Evolutionary conservation across 1,140 invertebrate species (phyloP), one percentile per base, ranked within the genome.

Genomic region (Sycophila sp.): DNA sequence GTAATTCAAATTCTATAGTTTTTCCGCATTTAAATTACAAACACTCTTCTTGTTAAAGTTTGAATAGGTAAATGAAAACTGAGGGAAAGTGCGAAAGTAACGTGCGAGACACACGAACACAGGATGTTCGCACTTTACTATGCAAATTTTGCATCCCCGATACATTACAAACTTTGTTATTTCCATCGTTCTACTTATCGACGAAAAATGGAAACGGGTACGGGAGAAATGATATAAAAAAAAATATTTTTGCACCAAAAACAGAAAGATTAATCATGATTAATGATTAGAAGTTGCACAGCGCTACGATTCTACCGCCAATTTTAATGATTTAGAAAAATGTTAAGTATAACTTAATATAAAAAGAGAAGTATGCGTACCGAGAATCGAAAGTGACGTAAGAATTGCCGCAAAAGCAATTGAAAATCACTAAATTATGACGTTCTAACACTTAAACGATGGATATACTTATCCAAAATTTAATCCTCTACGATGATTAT

Each of bases 401-500:
- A 34, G 5, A 19, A 28, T 30, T 45, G 26, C 13, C 3, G 17
- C 7, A 42, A 8, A 28, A 40, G 2, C 17, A 28, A 26, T 28
- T 28, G n/a, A n/a, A 6, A 13, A 26, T 24, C n/a, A 22, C 8
- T 24, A 5, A 2, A 22, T 59, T 26, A 34, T 66, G 73, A 76
- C 19, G 17, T 24, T 58, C 24, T 67, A 58, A 13, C 8, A 40
- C 53, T 65, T 17, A 30, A 74, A 73, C 70, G 71, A 74, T 74
- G 76, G 47, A 7, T 4, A 58, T 77, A 78, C n/a, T n/a, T n/a
- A n/a, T n/a, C n/a, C n/a, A n/a, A n/a, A n/a, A 60, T 68, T 47
- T 74, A 75, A 47, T 72, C 71, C 66, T 70, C n/a, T 73, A 59
- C 55, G 63, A 78, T 75, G 70, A 71, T 77, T 73, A 77, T 72